phyloP scores from a whole-genome alignment of 2,113 vertebrate species.

The Tamias sibiricus region DNA sequence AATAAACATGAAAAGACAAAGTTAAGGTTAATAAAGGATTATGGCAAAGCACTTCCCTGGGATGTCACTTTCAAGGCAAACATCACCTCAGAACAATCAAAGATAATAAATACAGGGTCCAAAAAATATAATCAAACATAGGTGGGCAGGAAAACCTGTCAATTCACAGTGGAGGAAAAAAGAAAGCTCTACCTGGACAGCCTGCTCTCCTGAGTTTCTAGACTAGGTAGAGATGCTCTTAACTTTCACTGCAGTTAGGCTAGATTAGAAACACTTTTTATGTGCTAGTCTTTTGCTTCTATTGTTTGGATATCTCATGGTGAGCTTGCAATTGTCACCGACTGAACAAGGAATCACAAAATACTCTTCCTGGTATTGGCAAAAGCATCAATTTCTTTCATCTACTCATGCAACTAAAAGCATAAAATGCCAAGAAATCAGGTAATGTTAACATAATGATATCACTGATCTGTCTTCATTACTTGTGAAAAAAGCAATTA shows the following conservation, averaged over 20 bases:
- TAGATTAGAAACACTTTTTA: neutral
- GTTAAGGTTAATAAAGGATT: conserved; percentile 38
- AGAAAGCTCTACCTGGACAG: neutral
- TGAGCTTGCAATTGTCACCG: conserved; percentile 19
- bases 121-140: conserved; percentile 5
- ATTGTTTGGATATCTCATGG: neutral
- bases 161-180: neutral
- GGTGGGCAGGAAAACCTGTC: neutral
- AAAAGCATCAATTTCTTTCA: neutral
- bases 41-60: neutral
- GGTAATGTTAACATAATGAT: neutral
- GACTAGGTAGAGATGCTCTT: neutral
- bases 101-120: neutral
- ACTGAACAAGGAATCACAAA: neutral
- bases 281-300: conserved; percentile 7
- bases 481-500: neutral
- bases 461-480: neutral
- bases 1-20: conserved; percentile 46
- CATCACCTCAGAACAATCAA: neutral
- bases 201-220: neutral
- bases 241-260: neutral
- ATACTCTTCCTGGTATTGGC: neutral
- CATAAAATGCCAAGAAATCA: conserved; percentile 45
- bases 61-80: conserved; percentile 50
- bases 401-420: neutral